Base-by-base conservation (phyloP, 2,113 vertebrate species). In the Campylomormyrus numenius region DNA sequence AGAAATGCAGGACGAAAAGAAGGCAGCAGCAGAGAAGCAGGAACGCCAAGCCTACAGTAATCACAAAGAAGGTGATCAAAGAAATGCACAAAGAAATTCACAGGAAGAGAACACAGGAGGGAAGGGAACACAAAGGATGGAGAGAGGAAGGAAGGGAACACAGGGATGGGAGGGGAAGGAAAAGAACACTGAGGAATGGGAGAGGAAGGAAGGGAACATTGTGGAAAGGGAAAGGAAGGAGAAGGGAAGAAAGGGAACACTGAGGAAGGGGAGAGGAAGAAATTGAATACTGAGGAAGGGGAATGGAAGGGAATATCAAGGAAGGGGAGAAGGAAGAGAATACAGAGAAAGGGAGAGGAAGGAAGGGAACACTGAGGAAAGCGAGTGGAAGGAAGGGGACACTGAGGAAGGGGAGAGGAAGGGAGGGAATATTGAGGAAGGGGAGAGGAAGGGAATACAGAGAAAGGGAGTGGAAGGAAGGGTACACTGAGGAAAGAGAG, bases 1-100 rank as follows among this genome's bases (percentile, higher is more conserved):
- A 94, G 17, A 93, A 96, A 3, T 94, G 93, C 91, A 97, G 91
- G 8, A 96, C 70, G 49, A 93, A 80, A 83, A 97, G 94, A 7
- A 93, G 0, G 52, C 91, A 89, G 5, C 90, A 45, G 0, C 95
- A 96, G 7, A 91, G 39, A 4, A 80, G 88, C 15, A 96, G 88
- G 48, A 95, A 89, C 88, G 91, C 49, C 62, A 94, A 0, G 17
- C 95, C 96, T 96, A 90, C 3, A 88, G 39, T 15, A 80, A 80
- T 1, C 45, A 66, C 1, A 80, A 9, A 45, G 21, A 48, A n/a
- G 21, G 39, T 48, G 39, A 84, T 84, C 39, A 48, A 11, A 24
- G 17, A 48, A 85, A 21, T 7, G 21, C 21, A 48, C 21, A n/a
- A 31, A 31, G 31, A 31, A 31, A 31, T n/a, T 24, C 5, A 46